A percentile compares a stretch with the other conserved stretches of the same genome.
Evolutionary conservation across 1,140 invertebrate genomes (phyloP).

Genomic region (Pantala flavescens): DNA sequence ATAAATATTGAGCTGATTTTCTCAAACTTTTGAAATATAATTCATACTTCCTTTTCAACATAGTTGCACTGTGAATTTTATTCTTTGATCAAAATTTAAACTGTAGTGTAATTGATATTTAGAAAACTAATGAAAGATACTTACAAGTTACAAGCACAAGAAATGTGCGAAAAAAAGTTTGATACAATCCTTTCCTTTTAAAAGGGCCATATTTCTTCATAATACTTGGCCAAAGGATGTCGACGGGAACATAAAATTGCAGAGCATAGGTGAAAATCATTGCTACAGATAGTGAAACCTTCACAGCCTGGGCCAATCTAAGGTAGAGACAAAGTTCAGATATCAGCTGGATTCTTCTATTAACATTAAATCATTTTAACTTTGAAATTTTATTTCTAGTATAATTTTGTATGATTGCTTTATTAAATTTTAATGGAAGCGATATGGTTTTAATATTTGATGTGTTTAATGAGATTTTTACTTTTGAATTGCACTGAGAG

Average conservation of each 20-base stretch:
- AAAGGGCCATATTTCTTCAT: conserved; percentile 39
- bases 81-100: too few relatives aligned
- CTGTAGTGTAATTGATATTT: background rate
- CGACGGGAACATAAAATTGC: conserved; percentile 74
- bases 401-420: too few relatives aligned
- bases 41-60: too few relatives aligned
- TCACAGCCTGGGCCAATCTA: conserved; percentile 41
- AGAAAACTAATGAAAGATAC: conserved; percentile 25
- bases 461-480: too few relatives aligned
- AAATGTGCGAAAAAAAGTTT: conserved; percentile 49
- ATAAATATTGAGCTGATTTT: too few relatives aligned
- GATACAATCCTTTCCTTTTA: conserved; percentile 40
- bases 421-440: too few relatives aligned
- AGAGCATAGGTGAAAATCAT: conserved; percentile 72
- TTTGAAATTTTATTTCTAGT: too few relatives aligned
- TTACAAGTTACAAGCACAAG: conserved; percentile 68
- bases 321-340: conserved; percentile 18
- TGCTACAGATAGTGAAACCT: conserved; percentile 58
- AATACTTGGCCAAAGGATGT: conserved; percentile 48
- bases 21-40: too few relatives aligned
- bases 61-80: too few relatives aligned
- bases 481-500: too few relatives aligned
- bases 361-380: too few relatives aligned
- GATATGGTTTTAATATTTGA: too few relatives aligned
- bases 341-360: background rate